A percentile compares a stretch with the other conserved stretches of the same genome.
Evolutionary conservation across 2,888 invertebrate genomes (phyloP).

Genomic region (Cephus nigrinus): DNA sequence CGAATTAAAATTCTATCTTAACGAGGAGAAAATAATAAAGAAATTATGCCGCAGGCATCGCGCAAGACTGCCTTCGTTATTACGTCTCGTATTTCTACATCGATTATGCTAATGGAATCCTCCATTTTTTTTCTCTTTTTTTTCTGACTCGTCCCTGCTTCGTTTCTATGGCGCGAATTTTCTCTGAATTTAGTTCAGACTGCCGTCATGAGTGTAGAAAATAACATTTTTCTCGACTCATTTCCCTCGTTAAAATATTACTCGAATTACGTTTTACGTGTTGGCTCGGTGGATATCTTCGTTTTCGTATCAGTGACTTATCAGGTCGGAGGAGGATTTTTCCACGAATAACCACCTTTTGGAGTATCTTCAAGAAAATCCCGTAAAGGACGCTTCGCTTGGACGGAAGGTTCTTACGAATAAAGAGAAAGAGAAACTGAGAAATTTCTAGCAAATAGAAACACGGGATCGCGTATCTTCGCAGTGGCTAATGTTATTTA

Average conservation of each 20-base stretch:
- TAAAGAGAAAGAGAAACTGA: neutral
- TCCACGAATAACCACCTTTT: neutral
- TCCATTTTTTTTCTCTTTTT: neutral
- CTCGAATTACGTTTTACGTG: neutral
- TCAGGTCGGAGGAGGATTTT: neutral
- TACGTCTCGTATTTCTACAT: neutral
- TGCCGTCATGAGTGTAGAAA: neutral
- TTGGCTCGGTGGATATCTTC: neutral
- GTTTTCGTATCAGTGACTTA: neutral
- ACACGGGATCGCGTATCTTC: neutral
- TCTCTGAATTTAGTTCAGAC: neutral
- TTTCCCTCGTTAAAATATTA: neutral
- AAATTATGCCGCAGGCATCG: neutral
- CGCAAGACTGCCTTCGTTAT: neutral
- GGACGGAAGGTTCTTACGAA: neutral
- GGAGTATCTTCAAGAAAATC: neutral
- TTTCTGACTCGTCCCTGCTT: neutral
- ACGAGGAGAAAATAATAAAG: neutral
- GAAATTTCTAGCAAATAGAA: neutral
- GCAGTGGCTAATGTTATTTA: conserved; percentile 11
- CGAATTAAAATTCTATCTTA: neutral
- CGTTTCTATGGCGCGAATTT: neutral
- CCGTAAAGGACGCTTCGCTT: neutral
- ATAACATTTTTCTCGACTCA: neutral
- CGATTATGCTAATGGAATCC: neutral